Base-by-base conservation (phyloP, 37 sponge, comb jelly and placozoan species). In the Cladorhizidae sp. region DNA sequence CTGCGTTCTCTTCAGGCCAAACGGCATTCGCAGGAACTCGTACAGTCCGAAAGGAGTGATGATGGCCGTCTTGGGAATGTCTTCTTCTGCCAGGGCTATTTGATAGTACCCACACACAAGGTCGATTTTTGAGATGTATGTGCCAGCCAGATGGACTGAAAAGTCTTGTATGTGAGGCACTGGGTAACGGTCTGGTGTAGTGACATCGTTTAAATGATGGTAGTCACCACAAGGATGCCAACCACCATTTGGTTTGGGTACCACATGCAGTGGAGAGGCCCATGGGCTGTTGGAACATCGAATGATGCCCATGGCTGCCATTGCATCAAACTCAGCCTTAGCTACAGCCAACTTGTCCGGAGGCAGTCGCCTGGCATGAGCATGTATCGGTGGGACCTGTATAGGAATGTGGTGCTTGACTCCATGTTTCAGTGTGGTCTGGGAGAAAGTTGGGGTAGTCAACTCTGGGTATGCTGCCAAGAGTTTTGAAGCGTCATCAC, bases 151-250 rank as follows among this genome's bases (percentile, higher is more conserved):
- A 6, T 65, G 5, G 3, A 11, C 12, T 76, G 51, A 65, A 33
- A 83, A 88, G 36, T 88, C 79, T 50, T 88, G 84, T 25, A 88
- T 61, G 31, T 83, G 89, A 23, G 83, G 89, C 38, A 88, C 72
- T 20, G 89, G 83, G 26, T 88, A 88, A 25, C 79, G 54, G 73
- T 88, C 85, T 0, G 76, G 81, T 23, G 12, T 73, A 67, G 72
- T 71, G 78, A 70, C 56, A 25, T 76, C 57, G 72, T 90, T 90
- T 20, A 89, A 75, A 0, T 73, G 64, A 7, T 80, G 55, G 52
- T 89, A 89, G 64, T 83, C 89, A 43, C 80, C 84, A 61, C 89
- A 83, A 5, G 80, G 89, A 23, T 80, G 68, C 89, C 89, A 79
- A 45, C 77, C 79, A 17, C 89, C 89, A 3, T 80, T 17, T 28